Evolutionary conservation across 1,140 invertebrate genomes (phyloP).

Genomic region (Philopotamus ludificatus): DNA sequence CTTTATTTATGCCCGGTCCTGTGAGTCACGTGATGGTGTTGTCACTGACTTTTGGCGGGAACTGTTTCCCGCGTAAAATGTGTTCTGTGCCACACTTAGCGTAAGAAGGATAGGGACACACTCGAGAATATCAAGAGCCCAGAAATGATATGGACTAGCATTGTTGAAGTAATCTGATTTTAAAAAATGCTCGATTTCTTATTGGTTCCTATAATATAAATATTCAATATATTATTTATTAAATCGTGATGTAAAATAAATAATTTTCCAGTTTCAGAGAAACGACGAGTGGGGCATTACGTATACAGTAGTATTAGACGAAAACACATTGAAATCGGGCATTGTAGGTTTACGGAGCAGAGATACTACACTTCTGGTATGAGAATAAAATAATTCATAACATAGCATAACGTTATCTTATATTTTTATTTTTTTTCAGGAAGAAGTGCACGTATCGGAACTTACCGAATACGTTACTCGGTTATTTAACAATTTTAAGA

Average conservation of each 20-base stretch:
- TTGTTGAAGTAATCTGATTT: neutral
- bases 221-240: neutral
- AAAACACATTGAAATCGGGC: constrained; percentile 68
- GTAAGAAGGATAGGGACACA: too few species aligned
- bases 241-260: too few species aligned
- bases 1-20: too few species aligned
- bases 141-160: too few species aligned
- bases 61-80: too few species aligned
- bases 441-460: constrained; percentile 53
- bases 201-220: neutral
- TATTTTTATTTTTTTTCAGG: constrained; percentile 48
- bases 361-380: constrained; percentile 66
- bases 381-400: constrained; percentile 39
- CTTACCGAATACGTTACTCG: constrained; percentile 48
- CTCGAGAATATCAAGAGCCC: too few species aligned
- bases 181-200: too few species aligned
- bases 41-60: too few species aligned
- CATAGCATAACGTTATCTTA: constrained; percentile 10
- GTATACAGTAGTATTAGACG: constrained; percentile 66
- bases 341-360: constrained; percentile 68
- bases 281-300: constrained; percentile 62
- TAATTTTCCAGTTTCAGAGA: constrained; percentile 48
- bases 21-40: too few species aligned
- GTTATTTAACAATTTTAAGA: constrained; percentile 42
- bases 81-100: too few species aligned